A percentile compares a stretch with the other conserved stretches of the same genome.
phyloP scores from a whole-genome alignment of 2,797 vertebrate genomes.

The Champsocephalus esox region DNA sequence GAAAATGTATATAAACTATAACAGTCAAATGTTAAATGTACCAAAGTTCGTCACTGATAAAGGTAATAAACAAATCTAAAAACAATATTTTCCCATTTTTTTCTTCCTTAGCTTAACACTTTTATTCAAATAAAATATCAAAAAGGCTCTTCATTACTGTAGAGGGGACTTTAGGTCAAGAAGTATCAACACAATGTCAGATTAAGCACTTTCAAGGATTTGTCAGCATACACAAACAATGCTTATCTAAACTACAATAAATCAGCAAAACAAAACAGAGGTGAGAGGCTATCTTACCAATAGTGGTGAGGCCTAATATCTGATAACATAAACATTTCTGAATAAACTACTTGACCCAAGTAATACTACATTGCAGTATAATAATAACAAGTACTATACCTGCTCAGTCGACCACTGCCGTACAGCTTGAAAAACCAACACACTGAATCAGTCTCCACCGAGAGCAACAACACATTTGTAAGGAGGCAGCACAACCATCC shows the following conservation, averaged over 20 bases:
- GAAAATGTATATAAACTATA: neutral
- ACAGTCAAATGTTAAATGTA: neutral
- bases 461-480: conserved; percentile 20
- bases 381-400: conserved; percentile 52
- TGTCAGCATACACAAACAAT: neutral
- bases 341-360: neutral
- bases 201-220: neutral
- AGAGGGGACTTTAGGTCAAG: neutral
- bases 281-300: neutral
- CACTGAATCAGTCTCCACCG: neutral
- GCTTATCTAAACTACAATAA: neutral
- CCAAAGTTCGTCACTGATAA: neutral
- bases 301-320: neutral
- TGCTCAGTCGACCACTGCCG: conserved; percentile 16
- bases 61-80: neutral
- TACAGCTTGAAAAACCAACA: neutral
- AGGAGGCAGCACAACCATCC: conserved; percentile 30
- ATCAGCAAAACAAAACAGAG: conserved; percentile 3
- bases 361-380: neutral
- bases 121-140: neutral
- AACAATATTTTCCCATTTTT: neutral
- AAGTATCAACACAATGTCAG: neutral
- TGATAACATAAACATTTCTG: neutral
- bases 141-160: neutral
- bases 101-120: neutral